These are phyloP conservation scores for Eupsittula cactorum DNA, from an alignment of 2,113 vertebrate species.

Conservation along the genomic window DNA sequence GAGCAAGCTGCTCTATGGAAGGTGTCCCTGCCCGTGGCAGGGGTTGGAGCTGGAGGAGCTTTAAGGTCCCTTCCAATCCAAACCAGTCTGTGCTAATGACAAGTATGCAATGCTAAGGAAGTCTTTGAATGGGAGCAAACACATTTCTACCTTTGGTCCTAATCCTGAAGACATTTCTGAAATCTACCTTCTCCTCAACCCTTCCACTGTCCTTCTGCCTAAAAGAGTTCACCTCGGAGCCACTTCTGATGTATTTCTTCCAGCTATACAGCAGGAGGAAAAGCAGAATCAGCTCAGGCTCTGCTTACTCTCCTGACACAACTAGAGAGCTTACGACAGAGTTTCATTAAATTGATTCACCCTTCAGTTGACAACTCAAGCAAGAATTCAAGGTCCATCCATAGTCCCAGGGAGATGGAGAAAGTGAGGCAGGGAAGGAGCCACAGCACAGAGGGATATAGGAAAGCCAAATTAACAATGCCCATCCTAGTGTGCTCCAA, in stretches of 20 bases:
- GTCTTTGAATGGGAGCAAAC: neutral
- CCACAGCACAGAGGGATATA: rapidly evolving
- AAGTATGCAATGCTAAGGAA: rapidly evolving
- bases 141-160: neutral
- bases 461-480: neutral
- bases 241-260: neutral
- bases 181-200: neutral
- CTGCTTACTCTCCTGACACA: neutral
- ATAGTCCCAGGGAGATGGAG: neutral
- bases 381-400: neutral
- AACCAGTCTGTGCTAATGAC: neutral
- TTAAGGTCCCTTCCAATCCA: neutral
- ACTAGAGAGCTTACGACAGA: neutral
- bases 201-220: neutral
- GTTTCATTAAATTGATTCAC: neutral
- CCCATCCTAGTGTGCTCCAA: neutral
- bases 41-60: neutral
- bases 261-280: neutral
- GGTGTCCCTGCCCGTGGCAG: neutral
- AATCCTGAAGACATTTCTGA: neutral
- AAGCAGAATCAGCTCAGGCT: neutral
- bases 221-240: neutral
- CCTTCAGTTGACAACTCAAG: neutral
- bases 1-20: neutral
- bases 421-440: neutral